phyloP scores from a whole-genome alignment of 2,797 vertebrate genomes.

The Pipistrellus kuhlii region DNA sequence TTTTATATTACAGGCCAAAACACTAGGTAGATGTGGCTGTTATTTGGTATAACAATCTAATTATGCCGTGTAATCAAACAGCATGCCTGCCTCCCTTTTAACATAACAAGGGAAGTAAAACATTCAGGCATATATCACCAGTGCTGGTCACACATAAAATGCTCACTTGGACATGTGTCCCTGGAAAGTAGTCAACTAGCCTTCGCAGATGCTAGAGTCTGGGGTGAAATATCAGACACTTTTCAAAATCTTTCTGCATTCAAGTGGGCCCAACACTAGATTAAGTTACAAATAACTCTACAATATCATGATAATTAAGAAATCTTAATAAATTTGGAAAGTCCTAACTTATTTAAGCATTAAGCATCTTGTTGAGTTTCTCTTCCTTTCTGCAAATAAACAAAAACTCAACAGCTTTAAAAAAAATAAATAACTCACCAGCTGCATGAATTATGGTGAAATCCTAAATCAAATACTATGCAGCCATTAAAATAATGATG shows the following conservation, averaged over 20 bases:
- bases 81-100: constrained; percentile 39
- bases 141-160: not conserved
- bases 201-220: not conserved
- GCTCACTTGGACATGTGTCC: not conserved
- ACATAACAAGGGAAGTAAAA: constrained; percentile 37
- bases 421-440: not conserved
- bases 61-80: constrained; percentile 33
- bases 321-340: constrained; percentile 11
- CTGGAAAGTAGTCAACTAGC: not conserved
- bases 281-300: constrained; percentile 40
- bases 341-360: not conserved
- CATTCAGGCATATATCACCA: not conserved
- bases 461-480: constrained; percentile 5
- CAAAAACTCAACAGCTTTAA: constrained; percentile 16
- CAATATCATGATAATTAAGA: constrained; percentile 32
- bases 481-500: not conserved
- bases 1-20: constrained; percentile 46
- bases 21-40: not conserved
- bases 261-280: not conserved
- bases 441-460: constrained; percentile 17
- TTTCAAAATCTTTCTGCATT: not conserved
- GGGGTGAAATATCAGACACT: not conserved
- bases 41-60: constrained; percentile 47
- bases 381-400: constrained; percentile 38
- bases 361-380: constrained; percentile 27